Evolutionary conservation across 2,113 vertebrate species (phyloP).

Genomic region (Poecilia latipinna): DNA sequence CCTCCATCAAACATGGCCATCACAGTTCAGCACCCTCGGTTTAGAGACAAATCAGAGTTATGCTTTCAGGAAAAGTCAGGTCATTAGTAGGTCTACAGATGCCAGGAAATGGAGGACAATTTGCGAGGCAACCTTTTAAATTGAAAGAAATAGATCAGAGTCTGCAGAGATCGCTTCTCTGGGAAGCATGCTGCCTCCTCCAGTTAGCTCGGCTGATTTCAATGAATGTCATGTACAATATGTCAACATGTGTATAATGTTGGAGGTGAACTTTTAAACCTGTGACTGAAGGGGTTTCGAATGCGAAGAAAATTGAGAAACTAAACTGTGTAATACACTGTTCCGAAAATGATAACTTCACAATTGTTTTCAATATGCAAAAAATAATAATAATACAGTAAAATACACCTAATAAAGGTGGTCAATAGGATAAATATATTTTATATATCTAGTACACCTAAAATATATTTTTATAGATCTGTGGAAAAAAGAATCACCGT

Average conservation of each 20-base stretch:
- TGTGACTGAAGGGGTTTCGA: background rate
- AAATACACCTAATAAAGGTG: background rate
- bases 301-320: constrained; percentile 1
- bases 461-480: background rate
- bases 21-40: constrained; percentile 45
- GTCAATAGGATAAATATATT: background rate
- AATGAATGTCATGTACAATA: constrained; percentile 29
- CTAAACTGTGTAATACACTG: background rate
- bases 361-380: background rate
- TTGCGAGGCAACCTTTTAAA: constrained; percentile 47
- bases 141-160: constrained; percentile 32
- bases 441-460: background rate
- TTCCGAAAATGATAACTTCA: background rate
- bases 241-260: constrained; percentile 9
- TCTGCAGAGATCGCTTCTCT: constrained; percentile 7
- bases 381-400: background rate
- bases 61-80: constrained; percentile 48
- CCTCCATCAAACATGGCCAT: constrained; percentile 32
- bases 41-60: constrained; percentile 51
- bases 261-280: constrained; percentile 41
- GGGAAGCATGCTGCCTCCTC: constrained; percentile 18
- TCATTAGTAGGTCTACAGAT: constrained; percentile 60
- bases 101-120: constrained; percentile 61
- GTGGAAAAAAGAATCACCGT: background rate
- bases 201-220: constrained; percentile 15